Evolutionary conservation across 2,113 vertebrate genomes (phyloP).

Genomic region (Urocitellus parryii): DNA sequence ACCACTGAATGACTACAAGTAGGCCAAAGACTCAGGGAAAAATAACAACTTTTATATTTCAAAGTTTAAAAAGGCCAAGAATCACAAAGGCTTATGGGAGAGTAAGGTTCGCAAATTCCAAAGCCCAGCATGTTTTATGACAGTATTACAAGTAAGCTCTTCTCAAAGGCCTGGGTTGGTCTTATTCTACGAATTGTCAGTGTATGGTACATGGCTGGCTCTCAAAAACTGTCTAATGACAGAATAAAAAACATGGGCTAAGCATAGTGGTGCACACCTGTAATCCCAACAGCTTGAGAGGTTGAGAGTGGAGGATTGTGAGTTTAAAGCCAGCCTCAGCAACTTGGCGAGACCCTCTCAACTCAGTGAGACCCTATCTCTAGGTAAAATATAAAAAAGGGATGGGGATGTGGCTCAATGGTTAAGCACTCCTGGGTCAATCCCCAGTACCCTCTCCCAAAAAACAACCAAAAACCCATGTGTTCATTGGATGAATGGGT

Average conservation of each 20-base stretch:
- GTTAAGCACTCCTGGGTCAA: too few species aligned
- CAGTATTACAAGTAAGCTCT: neutral
- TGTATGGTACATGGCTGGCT: neutral
- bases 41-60: constrained; percentile 12
- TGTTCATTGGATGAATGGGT: constrained; percentile 1
- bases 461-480: neutral
- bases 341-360: too few species aligned
- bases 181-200: neutral
- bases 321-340: too few species aligned
- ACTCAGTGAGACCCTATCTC: too few species aligned
- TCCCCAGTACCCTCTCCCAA: too few species aligned
- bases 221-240: neutral
- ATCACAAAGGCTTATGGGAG: constrained; percentile 10
- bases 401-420: too few species aligned
- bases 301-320: too few species aligned
- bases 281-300: too few species aligned
- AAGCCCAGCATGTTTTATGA: neutral
- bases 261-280: neutral
- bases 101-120: neutral
- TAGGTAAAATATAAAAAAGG: too few species aligned
- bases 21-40: neutral
- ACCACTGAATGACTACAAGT: neutral
- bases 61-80: neutral
- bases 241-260: neutral
- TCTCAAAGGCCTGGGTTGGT: neutral